Percentiles rank a stretch among this genome's conserved stretches.
phyloP scores from a whole-genome alignment of 2,113 vertebrate species.

The Daboia siamensis region DNA sequence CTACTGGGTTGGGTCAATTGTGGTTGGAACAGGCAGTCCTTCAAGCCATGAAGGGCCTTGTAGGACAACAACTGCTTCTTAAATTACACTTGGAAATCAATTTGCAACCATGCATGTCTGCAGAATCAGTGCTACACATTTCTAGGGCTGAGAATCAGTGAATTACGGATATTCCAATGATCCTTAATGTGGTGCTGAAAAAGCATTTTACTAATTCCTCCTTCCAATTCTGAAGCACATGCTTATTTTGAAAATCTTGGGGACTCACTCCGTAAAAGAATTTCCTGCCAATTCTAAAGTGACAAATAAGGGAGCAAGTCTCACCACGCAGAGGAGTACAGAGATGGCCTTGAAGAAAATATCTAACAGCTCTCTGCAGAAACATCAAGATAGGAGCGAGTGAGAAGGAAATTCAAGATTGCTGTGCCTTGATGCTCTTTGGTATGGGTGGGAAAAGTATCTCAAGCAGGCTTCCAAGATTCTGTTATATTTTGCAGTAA shows the following conservation, averaged over 20 bases:
- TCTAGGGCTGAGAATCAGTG: not conserved
- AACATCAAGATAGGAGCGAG: not conserved
- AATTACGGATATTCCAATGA: not conserved
- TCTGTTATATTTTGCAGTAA: not conserved
- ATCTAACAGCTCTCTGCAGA: not conserved
- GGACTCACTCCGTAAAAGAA: not conserved
- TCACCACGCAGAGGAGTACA: not conserved
- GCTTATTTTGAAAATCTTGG: not conserved
- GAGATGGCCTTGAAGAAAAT: not conserved
- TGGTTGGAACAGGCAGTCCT: not conserved
- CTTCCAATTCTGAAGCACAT: not conserved
- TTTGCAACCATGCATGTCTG: not conserved
- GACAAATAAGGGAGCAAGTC: not conserved
- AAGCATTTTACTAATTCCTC: not conserved
- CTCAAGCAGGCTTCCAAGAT: not conserved
- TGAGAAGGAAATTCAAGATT: not conserved
- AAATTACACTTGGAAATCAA: not conserved
- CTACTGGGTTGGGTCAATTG: not conserved
- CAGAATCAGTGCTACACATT: not conserved
- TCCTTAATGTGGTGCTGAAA: not conserved
- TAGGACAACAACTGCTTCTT: not conserved
- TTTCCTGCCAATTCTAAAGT: not conserved
- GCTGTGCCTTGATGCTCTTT: not conserved
- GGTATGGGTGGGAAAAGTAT: not conserved
- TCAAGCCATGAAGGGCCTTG: not conserved